Evolutionary conservation across 2,113 vertebrate genomes (phyloP), one percentile per base, ranked within the genome.

Genomic region (Anarhynchus alexandrinus): DNA sequence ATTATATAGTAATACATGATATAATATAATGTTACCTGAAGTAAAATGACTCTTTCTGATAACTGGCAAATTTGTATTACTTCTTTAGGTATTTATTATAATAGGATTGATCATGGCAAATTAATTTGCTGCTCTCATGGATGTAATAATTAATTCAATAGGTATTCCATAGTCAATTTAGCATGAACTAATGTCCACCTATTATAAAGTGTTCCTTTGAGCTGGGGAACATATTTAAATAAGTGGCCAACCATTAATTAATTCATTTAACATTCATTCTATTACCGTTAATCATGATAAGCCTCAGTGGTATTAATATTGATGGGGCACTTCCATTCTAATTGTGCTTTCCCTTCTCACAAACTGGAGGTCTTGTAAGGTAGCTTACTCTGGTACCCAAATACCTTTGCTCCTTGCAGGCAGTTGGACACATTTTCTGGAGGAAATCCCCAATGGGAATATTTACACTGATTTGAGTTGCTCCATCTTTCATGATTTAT

Each of bases 181-280:
- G 74, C 83, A 86, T 40, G 95, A 90, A 94, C 83, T 97, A 96
- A 96, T 98, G 96, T 96, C 96, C 96, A 97, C 94, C 97, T 97
- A 97, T 96, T 96, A 96, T 86, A 69, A 97, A 97, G 85, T 95
- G 74, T 88, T 97, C 97, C 90, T 96, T 84, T 94, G 96, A 96
- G 88, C 93, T 93, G 96, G 87, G 85, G 96, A 97, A 94, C 95
- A 97, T 97, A 97, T 97, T 97, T 93, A 98, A 97, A 96, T 97
- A 97, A 97, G 96, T 97, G 91, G 95, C 96, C 92, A 97, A 76
- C 95, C 93, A 97, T 97, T 97, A 98, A 98, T 97, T 96, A 98
- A 98, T 97, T 97, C 87, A 96, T 97, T 97, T 95, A 97, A 96
- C 94, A 97, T 94, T 96, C 90, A 97, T 88, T 95, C 96, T 97